Evolutionary conservation across 1,140 invertebrate genomes (phyloP).

Genomic region (Antheraea pernyi): DNA sequence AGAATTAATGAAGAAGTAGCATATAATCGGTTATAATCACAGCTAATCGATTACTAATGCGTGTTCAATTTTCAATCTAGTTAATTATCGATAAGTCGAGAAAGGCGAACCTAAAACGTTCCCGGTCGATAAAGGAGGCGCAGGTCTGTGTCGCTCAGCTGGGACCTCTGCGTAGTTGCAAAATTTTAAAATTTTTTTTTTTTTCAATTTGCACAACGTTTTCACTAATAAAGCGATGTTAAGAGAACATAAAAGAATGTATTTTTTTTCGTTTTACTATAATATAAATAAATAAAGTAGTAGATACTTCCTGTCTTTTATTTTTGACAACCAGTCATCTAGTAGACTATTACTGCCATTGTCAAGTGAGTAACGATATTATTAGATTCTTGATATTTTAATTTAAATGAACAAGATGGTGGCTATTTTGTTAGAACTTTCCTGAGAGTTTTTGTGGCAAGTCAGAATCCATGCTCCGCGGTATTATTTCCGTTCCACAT

Average conservation of each 20-base stretch:
- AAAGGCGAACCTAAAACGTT: slow-evolving; percentile 5
- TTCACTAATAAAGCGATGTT: neutral
- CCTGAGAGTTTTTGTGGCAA: no score
- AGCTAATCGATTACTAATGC: neutral
- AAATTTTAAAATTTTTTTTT: neutral
- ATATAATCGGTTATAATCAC: neutral
- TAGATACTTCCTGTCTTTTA: no score
- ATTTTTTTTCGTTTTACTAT: no score
- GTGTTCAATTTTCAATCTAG: neutral
- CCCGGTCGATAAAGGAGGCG: slow-evolving; percentile 69
- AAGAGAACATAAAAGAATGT: neutral
- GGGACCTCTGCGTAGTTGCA: slow-evolving; percentile 41
- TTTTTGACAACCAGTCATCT: no score
- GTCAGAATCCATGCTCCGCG: no score
- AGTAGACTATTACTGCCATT: no score
- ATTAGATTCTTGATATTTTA: no score
- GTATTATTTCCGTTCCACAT: no score
- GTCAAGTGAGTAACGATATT: no score
- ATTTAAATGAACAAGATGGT: no score
- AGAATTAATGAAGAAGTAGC: neutral
- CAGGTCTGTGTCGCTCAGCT: slow-evolving; percentile 53
- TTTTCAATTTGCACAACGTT: neutral
- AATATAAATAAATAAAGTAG: no score
- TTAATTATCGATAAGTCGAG: slow-evolving; percentile 10
- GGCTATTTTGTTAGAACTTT: no score